Evolutionary conservation across 2,888 invertebrate species (phyloP).

Genomic region (Cerastis leucographa): DNA sequence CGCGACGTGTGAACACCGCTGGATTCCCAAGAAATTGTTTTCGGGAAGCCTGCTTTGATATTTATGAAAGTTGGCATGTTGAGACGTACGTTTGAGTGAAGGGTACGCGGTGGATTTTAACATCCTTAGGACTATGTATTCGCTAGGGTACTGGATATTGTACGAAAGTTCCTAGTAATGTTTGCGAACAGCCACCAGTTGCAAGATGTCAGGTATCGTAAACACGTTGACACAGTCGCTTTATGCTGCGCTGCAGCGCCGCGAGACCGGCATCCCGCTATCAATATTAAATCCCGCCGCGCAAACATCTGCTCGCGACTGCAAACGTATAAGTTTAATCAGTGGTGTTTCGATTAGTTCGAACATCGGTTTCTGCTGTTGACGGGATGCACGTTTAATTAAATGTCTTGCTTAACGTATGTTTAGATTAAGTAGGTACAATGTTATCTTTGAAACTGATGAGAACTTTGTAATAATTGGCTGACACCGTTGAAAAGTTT

Average conservation of each 20-base stretch:
- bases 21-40: slow-evolving; percentile 88
- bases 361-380: slow-evolving; percentile 63
- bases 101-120: slow-evolving; percentile 79
- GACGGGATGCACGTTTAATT: slow-evolving; percentile 57
- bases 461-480: background rate
- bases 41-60: slow-evolving; percentile 86
- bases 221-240: slow-evolving; percentile 69
- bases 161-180: slow-evolving; percentile 41
- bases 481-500: background rate
- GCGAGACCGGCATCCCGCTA: slow-evolving; percentile 70
- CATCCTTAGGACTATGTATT: slow-evolving; percentile 68
- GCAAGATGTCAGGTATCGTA: slow-evolving; percentile 66
- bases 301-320: slow-evolving; percentile 75
- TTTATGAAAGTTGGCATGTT: slow-evolving; percentile 88
- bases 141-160: slow-evolving; percentile 65
- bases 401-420: slow-evolving; percentile 27
- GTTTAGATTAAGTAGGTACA: slow-evolving; percentile 15
- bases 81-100: slow-evolving; percentile 84
- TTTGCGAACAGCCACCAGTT: slow-evolving; percentile 69
- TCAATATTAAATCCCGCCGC: slow-evolving; percentile 85
- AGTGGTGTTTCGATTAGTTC: slow-evolving; percentile 77
- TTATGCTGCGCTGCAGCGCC: slow-evolving; percentile 45
- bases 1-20: slow-evolving; percentile 85
- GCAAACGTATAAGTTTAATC: slow-evolving; percentile 80
- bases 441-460: background rate